phyloP scores from a whole-genome alignment of 2,888 invertebrate genomes.

The Lasioglossum lativentre region DNA sequence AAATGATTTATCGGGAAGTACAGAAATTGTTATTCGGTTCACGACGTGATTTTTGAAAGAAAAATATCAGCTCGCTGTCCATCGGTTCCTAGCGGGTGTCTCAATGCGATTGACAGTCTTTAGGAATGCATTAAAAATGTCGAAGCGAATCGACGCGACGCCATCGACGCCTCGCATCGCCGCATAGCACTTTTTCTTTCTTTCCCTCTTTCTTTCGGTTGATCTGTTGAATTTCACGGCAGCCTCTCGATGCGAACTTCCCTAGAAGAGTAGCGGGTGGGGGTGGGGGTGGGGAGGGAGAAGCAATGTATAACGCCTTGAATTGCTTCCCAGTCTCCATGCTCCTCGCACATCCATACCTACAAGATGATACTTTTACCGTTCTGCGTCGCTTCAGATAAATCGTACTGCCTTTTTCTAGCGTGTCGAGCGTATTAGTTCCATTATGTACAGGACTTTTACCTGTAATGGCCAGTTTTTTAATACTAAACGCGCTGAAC shows the following conservation, averaged over 20 bases:
- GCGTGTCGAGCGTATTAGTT: background rate
- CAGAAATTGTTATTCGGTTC: background rate
- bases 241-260: slow-evolving; percentile 28
- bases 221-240: slow-evolving; percentile 29
- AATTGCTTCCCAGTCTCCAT: slow-evolving; percentile 31
- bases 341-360: slow-evolving; percentile 19
- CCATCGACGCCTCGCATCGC: background rate
- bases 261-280: background rate
- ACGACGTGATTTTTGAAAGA: background rate
- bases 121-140: slow-evolving; percentile 39
- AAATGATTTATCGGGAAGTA: background rate
- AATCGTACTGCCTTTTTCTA: slow-evolving; percentile 5
- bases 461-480: too few species aligned
- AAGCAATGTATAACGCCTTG: slow-evolving; percentile 21
- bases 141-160: slow-evolving; percentile 20
- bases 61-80: background rate
- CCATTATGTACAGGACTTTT: too few species aligned
- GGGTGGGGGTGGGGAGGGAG: too few species aligned
- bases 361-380: slow-evolving; percentile 15
- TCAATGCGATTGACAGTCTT: slow-evolving; percentile 1
- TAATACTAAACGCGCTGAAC: too few species aligned
- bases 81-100: too few species aligned
- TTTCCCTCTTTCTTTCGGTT: background rate
- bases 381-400: slow-evolving; percentile 15
- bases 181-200: background rate